Percentiles rank a stretch among this genome's conserved stretches.
These are phyloP conservation scores for Cherax quadricarinatus DNA, from an alignment of 1,140 invertebrate species.

Conservation along the genomic window DNA sequence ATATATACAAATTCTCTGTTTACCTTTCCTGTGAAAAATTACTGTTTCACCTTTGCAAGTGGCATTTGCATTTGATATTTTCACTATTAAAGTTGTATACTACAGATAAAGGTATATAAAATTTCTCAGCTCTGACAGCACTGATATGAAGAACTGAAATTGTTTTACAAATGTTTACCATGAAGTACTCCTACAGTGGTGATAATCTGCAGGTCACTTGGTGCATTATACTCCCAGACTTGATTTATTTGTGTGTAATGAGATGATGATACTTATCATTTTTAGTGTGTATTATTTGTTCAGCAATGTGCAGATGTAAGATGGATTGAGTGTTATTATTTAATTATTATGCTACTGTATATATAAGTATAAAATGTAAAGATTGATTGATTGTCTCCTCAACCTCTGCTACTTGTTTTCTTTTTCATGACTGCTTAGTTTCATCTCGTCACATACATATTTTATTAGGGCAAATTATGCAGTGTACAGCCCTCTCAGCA, in stretches of 20 bases:
- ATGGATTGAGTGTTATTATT: background rate
- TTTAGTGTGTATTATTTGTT: background rate
- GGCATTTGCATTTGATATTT: background rate
- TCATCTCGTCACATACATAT: conserved; percentile 1
- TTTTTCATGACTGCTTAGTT: background rate
- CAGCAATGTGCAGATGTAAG: background rate
- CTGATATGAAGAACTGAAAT: background rate
- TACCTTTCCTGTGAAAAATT: background rate
- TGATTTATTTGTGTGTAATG: background rate
- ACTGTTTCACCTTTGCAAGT: background rate
- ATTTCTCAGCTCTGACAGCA: background rate
- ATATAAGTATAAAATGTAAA: background rate
- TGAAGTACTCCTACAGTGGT: background rate
- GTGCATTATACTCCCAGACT: background rate
- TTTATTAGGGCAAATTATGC: background rate
- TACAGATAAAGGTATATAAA: background rate
- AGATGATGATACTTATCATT: background rate
- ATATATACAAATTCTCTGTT: too few species aligned
- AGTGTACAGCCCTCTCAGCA: background rate
- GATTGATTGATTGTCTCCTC: background rate
- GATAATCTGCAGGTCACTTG: background rate
- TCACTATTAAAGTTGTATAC: background rate
- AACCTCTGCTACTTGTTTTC: background rate
- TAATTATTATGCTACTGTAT: background rate
- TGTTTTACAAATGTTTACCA: background rate